These are phyloP conservation scores for Epicampocera succincta DNA, from an alignment of 2,888 invertebrate genomes.

Conservation along the genomic window DNA sequence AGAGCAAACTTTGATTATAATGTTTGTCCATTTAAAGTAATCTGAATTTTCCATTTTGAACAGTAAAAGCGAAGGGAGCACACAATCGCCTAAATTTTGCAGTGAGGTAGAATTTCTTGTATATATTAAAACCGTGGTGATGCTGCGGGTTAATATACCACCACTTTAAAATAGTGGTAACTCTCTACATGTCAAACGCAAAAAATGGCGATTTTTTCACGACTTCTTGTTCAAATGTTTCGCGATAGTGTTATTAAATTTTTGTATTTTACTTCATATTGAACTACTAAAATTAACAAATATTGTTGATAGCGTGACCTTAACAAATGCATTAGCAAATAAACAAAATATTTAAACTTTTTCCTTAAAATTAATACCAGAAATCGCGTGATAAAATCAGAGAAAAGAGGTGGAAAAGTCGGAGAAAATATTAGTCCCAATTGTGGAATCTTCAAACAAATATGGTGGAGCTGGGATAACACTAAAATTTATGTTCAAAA, in stretches of 20 bases:
- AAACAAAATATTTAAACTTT: not conserved
- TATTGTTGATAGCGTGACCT: conserved; percentile 6
- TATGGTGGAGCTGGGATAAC: too few species aligned
- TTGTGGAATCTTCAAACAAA: too few species aligned
- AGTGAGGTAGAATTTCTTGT: not conserved
- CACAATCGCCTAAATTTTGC: too few species aligned
- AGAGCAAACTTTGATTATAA: too few species aligned
- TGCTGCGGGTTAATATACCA: not conserved
- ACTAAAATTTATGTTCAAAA: too few species aligned
- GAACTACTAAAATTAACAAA: conserved; percentile 10
- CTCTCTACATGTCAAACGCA: conserved; percentile 34
- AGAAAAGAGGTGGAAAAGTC: conserved; percentile 21
- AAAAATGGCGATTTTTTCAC: conserved; percentile 63
- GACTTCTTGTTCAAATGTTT: conserved; percentile 45
- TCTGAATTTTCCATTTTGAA: too few species aligned
- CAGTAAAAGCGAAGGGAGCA: too few species aligned
- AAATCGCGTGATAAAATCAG: conserved; percentile 39
- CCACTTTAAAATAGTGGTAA: conserved; percentile 1
- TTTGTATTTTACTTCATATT: conserved; percentile 49
- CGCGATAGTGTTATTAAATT: conserved; percentile 47
- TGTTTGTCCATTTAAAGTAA: too few species aligned
- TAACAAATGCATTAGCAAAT: conserved; percentile 1
- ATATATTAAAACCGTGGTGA: not conserved
- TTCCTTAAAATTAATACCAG: not conserved
- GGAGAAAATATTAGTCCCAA: conserved; percentile 28